Conservation (phyloP, 1,140 invertebrate genomes). For the Leptinotarsa undecemlineata region DNA sequence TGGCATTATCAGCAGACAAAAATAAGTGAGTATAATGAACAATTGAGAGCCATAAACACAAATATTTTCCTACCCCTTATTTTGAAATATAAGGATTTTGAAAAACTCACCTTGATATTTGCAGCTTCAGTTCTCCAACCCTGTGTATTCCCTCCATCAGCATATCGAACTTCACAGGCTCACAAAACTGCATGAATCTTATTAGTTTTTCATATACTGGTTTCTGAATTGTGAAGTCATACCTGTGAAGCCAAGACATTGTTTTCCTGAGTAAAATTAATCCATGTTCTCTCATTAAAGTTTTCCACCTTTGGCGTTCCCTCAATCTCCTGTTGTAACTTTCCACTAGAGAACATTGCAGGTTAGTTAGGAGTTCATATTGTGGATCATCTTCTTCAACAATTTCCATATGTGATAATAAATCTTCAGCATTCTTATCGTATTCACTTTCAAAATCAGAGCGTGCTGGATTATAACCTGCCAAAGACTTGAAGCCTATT, state of each 20-base stretch:
- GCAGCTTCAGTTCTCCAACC: constrained; percentile 69
- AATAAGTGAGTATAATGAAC: too few relatives aligned
- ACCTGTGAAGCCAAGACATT: constrained; percentile 65
- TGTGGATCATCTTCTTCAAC: constrained; percentile 59
- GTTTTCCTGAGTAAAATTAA: constrained; percentile 73
- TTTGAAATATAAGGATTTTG: background rate
- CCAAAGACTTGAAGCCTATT: constrained; percentile 62
- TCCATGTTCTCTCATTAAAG: constrained; percentile 77
- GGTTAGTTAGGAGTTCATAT: constrained; percentile 61
- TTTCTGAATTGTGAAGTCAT: constrained; percentile 67
- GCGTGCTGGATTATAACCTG: constrained; percentile 82
- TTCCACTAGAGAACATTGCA: constrained; percentile 71
- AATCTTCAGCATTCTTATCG: constrained; percentile 79
- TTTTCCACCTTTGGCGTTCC: constrained; percentile 72
- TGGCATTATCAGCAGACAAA: too few relatives aligned
- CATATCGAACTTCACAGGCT: constrained; percentile 74
- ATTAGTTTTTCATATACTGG: constrained; percentile 67
- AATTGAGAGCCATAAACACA: too few relatives aligned
- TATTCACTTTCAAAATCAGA: constrained; percentile 87
- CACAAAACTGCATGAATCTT: constrained; percentile 74
- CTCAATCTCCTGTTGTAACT: constrained; percentile 72
- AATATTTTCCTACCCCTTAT: background rate
- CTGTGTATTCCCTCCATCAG: constrained; percentile 75
- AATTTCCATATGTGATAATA: constrained; percentile 68
- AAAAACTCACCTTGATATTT: constrained; percentile 58